phyloP scores from a whole-genome alignment of 2,888 invertebrate species.

The Lissonota sp. region DNA sequence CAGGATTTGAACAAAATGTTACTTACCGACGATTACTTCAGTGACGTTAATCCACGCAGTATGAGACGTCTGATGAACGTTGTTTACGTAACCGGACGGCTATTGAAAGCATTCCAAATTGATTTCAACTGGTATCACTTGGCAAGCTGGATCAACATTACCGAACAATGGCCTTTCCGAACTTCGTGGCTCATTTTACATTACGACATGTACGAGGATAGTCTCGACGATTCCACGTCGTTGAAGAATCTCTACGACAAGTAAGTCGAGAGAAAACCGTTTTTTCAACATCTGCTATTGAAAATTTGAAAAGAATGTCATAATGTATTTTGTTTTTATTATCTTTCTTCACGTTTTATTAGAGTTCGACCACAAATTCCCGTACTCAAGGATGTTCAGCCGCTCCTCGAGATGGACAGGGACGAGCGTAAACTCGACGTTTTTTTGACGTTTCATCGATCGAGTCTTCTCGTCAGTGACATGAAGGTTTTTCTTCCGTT shows the following conservation, averaged over 20 bases:
- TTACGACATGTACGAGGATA: slow-evolving; percentile 95
- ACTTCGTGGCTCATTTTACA: slow-evolving; percentile 99
- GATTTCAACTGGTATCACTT: slow-evolving; percentile 99
- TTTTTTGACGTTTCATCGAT: slow-evolving; percentile 94
- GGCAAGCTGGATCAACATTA: slow-evolving; percentile 99
- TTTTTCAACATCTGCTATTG: slow-evolving; percentile 37
- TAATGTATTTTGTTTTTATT: background rate
- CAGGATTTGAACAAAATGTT: slow-evolving; percentile 92
- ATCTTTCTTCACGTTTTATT: slow-evolving; percentile 54
- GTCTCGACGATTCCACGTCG: slow-evolving; percentile 93
- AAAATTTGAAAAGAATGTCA: background rate
- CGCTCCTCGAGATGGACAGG: slow-evolving; percentile 95
- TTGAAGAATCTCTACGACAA: slow-evolving; percentile 97
- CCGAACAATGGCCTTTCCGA: slow-evolving; percentile 99
- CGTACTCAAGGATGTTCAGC: slow-evolving; percentile 93
- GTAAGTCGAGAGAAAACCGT: slow-evolving; percentile 85
- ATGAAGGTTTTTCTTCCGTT: slow-evolving; percentile 98
- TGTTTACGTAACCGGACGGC: slow-evolving; percentile 96
- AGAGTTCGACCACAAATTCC: slow-evolving; percentile 94
- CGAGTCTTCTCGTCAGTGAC: slow-evolving; percentile 93
- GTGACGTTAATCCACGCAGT: slow-evolving; percentile 98
- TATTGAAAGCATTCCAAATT: slow-evolving; percentile 98
- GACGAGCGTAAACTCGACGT: slow-evolving; percentile 98
- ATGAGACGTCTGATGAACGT: slow-evolving; percentile 99
- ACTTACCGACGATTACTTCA: slow-evolving; percentile 98